Percentiles rank a stretch among this genome's conserved stretches.
These are phyloP conservation scores for Camptogramma bilineatum DNA, from an alignment of 2,888 invertebrate genomes.

Conservation along the genomic window DNA sequence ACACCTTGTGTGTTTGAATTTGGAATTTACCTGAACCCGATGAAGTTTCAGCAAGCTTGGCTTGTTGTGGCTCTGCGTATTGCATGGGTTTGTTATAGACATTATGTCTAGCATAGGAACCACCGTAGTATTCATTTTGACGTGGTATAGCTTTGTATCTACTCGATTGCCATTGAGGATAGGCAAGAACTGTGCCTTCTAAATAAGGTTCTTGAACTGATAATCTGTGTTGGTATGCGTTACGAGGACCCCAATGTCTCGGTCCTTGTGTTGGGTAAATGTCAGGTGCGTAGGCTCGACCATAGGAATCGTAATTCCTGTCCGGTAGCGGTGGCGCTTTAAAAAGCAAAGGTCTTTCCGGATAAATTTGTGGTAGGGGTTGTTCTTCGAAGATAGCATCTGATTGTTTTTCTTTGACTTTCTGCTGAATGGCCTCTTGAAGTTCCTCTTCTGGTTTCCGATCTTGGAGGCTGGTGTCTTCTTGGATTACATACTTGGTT, in stretches of 20 bases:
- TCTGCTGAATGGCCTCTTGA: neutral
- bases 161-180: constrained; percentile 8
- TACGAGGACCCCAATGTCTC: constrained; percentile 13
- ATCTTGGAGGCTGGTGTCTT: neutral
- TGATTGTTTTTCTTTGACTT: constrained; percentile 10
- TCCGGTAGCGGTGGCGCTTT: neutral
- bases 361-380: constrained; percentile 2
- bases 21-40: neutral
- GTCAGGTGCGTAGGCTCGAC: neutral
- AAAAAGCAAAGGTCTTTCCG: constrained; percentile 14
- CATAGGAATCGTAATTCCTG: constrained; percentile 5
- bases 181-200: neutral
- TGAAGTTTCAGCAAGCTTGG: neutral
- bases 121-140: constrained; percentile 3
- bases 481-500: neutral
- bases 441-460: constrained; percentile 1
- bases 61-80: neutral
- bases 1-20: no score
- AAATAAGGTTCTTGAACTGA: neutral
- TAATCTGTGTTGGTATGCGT: constrained; percentile 2
- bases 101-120: constrained; percentile 2
- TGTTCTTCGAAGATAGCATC: neutral
- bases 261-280: constrained; percentile 8
- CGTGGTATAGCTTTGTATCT: constrained; percentile 3
- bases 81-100: constrained; percentile 1